Evolutionary conservation across 2,888 invertebrate species (phyloP).

Genomic region (Stenodera caucasica): DNA sequence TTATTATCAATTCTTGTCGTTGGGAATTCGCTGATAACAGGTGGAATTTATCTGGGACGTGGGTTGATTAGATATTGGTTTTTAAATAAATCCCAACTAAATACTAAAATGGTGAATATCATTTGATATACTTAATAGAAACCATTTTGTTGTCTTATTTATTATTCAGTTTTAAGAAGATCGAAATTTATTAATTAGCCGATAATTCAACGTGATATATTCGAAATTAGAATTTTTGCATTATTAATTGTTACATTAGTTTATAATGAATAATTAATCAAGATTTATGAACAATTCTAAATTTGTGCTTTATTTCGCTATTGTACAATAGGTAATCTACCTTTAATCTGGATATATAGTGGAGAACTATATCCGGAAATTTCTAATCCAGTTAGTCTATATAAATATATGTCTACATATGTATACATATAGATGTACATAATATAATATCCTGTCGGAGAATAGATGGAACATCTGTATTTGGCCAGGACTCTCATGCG

Average conservation of each 20-base stretch:
- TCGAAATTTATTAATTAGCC: not conserved
- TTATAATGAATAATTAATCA: too few species aligned
- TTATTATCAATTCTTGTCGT: not conserved
- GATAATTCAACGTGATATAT: too few species aligned
- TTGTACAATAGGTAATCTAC: not conserved
- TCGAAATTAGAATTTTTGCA: too few species aligned
- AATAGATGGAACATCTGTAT: slow-evolving; percentile 1
- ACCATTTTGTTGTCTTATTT: too few species aligned
- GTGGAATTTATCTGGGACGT: not conserved
- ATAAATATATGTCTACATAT: too few species aligned
- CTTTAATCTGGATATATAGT: not conserved
- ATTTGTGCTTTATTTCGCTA: not conserved
- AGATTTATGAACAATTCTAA: too few species aligned
- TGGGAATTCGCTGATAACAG: not conserved
- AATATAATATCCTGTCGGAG: not conserved
- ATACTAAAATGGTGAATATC: not conserved
- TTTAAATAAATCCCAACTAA: not conserved
- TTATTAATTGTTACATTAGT: too few species aligned
- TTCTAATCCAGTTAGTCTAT: not conserved
- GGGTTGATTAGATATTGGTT: not conserved
- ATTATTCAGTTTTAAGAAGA: too few species aligned
- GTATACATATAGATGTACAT: too few species aligned
- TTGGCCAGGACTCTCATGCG: not conserved
- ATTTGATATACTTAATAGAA: too few species aligned
- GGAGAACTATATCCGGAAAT: not conserved